Conservation (phyloP, 1,140 invertebrate species). For the Maconellicoccus hirsutus region DNA sequence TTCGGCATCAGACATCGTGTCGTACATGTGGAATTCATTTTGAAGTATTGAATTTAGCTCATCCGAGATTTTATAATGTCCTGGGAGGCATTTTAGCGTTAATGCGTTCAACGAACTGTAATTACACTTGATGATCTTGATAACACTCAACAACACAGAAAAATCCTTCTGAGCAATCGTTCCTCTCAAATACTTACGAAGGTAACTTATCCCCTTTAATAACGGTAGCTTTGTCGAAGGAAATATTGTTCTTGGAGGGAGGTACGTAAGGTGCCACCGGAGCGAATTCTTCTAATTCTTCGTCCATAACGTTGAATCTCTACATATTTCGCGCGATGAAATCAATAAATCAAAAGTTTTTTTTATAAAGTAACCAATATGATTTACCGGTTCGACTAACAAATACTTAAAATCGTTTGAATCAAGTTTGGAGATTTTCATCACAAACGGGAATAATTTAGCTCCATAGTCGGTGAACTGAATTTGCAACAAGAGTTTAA, state of each 20-base stretch:
- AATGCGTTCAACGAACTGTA: neutral
- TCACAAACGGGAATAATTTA: neutral
- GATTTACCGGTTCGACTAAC: neutral
- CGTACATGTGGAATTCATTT: neutral
- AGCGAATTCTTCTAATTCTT: neutral
- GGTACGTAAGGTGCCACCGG: neutral
- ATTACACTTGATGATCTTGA: too few species aligned
- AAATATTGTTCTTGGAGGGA: neutral
- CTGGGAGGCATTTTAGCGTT: neutral
- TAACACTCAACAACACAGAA: too few species aligned
- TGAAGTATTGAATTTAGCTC: neutral
- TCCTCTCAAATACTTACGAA: neutral
- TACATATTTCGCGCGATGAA: too few species aligned
- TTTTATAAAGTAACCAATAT: too few species aligned
- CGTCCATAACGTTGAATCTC: neutral
- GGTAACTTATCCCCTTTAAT: neutral
- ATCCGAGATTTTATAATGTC: neutral
- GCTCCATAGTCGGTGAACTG: neutral
- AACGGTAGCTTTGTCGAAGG: neutral
- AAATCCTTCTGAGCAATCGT: too few species aligned
- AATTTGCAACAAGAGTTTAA: neutral
- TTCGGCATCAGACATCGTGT: neutral
- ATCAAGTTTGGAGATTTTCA: neutral
- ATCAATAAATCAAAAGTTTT: too few species aligned
- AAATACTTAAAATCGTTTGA: neutral